These are phyloP conservation scores for Nothura maculosa DNA, from an alignment of 2,797 vertebrate genomes.

Conservation along the genomic window DNA sequence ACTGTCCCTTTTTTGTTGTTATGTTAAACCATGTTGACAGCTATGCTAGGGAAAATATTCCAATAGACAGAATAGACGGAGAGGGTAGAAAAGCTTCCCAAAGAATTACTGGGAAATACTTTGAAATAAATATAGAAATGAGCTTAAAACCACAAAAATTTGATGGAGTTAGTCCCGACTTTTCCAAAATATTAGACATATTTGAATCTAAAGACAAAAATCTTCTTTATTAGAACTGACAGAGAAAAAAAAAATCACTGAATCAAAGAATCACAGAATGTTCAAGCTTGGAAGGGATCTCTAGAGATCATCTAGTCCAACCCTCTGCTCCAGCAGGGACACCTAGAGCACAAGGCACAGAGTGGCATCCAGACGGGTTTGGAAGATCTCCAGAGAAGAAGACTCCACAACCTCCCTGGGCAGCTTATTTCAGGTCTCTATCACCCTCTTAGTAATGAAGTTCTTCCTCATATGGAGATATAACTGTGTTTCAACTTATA, in stretches of 20 bases:
- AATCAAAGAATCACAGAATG: no score
- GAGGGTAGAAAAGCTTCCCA: conserved; percentile 21
- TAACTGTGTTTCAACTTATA: no score
- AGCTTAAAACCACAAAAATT: conserved; percentile 6
- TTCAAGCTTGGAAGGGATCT: no score
- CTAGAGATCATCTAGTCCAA: no score
- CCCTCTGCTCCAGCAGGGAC: no score
- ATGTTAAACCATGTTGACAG: conserved; percentile 34
- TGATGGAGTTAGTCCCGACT: background rate
- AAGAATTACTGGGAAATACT: conserved; percentile 11
- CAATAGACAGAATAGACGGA: background rate
- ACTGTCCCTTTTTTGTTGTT: background rate
- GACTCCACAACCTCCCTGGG: no score
- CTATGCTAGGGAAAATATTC: conserved; percentile 14
- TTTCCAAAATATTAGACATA: background rate
- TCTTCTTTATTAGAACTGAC: background rate
- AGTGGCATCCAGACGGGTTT: no score
- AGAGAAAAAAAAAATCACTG: background rate
- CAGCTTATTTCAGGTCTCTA: no score
- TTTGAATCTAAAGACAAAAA: background rate
- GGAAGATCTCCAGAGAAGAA: no score
- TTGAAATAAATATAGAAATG: conserved; percentile 9
- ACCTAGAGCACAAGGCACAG: no score
- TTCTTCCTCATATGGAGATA: no score
- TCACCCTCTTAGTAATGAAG: no score